Base-by-base conservation (phyloP, 2,888 invertebrate genomes). In the Ischnura elegans region DNA sequence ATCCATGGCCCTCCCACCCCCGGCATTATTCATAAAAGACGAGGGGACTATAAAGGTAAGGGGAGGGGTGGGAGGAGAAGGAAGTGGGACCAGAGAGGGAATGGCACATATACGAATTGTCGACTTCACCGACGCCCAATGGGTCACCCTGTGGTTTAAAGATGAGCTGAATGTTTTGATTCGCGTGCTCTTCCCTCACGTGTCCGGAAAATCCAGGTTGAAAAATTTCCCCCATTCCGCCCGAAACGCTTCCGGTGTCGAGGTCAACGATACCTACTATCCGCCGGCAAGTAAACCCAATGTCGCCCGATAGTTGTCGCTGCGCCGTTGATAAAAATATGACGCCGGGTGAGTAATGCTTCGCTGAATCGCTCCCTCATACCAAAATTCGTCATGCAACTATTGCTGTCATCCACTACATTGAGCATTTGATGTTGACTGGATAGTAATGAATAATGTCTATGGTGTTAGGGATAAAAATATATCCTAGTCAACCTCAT, bases 111-210 rank as follows among this genome's bases (percentile, higher is more conserved):
- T 19, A 51, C 51, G 2, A 8, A 51, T 13, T 13, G 13, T 8
- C 47, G 6, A 6, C 76, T 2, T 36, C 76, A 36, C 76, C 76
- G n/a, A 10, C 51, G 51, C 51, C 76, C 76, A 76, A 76, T 76
- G 76, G 66, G 66, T 66, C 66, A 66, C 76, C 76, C 29, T 76
- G 76, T 76, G 76, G 13, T 76, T 76, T 76, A 76, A 76, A 76
- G 76, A 76, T 76, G 76, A 76, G 76, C 76, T 13, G 76, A 36
- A 76, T 36, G 76, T 76, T 76, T 76, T 29, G 6, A 76, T 76
- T 76, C 76, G 76, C 76, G 76, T 76, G 76, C 76, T 10, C 76
- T 36, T 36, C 13, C 29, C 13, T 29, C 76, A 76, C 76, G 76
- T 76, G 76, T 76, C 29, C 29, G 76, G 29, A 76, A 36, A 76